Base-by-base conservation (phyloP, 2,888 invertebrate species). In the Empis livida region DNA sequence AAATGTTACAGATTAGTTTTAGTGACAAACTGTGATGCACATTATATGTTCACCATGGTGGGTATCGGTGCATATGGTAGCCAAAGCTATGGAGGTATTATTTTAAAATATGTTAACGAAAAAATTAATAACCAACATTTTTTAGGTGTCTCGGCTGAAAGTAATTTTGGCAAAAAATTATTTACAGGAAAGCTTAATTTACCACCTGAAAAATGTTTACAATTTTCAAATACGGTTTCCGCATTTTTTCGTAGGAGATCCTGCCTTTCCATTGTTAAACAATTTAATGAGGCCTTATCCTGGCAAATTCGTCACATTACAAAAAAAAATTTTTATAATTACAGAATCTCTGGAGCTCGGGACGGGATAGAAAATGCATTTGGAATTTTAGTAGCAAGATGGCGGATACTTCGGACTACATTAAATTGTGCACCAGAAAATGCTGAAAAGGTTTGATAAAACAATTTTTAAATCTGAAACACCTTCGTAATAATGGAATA, bases 31-130 rank as follows among this genome's bases (percentile, higher is more conserved):
- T 51, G 45, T 16, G 54, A 58, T 45, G 39, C 50, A 11, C 44
- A 52, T 32, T 54, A 56, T 43, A 47, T 46, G 37, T 56, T 56
- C 40, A 51, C 49, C 3, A 23, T 49, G 37, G 47, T 54, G 15
- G 52, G 55, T 20, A 43, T 54, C 17, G 55, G 56, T 40, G 42
- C 47, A 10, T 49, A 53, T 40, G 56, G 54, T 2, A 42, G 47
- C 4, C 30, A 48, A 20, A 45, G 48, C 14, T 54, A 58, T 48
- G 50, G 51, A 10, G 48, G 45, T 20, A 20, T 20, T 20, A 20
- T 20, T 5, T 5, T 20, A 20, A 20, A 20, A n/a, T n/a, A n/a
- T n/a, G n/a, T n/a, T n/a, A n/a, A n/a, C n/a, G n/a, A n/a, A n/a
- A n/a, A n/a, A n/a, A n/a, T n/a, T n/a, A n/a, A n/a, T n/a, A n/a